These are phyloP conservation scores for Callosobruchus maculatus DNA, from an alignment of 2,888 invertebrate species.

Conservation along the genomic window DNA sequence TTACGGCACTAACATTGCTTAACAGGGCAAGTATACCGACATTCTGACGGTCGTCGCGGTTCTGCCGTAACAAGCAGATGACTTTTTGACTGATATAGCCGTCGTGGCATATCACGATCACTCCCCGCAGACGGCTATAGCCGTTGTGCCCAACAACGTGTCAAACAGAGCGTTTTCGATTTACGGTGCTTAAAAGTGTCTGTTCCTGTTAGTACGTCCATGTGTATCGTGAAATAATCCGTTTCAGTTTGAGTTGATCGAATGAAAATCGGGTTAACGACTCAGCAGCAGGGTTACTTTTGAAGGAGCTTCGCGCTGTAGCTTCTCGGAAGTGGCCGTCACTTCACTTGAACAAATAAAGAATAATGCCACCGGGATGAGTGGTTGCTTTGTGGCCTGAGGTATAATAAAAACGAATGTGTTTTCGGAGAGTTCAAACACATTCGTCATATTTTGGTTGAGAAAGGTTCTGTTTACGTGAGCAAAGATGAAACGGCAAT, in stretches of 20 bases:
- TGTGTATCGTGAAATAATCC: not conserved
- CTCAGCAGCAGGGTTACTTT: not conserved
- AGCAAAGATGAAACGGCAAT: not conserved
- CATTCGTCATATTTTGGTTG: not conserved
- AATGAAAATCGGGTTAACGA: not conserved
- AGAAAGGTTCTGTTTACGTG: not conserved
- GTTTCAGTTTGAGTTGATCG: not conserved
- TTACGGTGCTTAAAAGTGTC: no score
- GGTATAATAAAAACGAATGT: not conserved
- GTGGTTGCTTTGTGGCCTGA: not conserved
- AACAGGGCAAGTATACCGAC: no score
- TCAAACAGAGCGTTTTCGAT: no score
- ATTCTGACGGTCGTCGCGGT: no score
- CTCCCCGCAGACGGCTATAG: no score
- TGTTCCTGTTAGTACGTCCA: no score
- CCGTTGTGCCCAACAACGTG: no score
- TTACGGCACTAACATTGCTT: no score
- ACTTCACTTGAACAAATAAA: not conserved
- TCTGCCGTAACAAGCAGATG: no score
- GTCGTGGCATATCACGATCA: no score
- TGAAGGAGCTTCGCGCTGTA: not conserved
- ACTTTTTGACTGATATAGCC: no score
- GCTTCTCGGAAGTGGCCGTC: not conserved
- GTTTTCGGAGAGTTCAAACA: not conserved
- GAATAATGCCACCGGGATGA: not conserved